Evolutionary conservation across 2,113 vertebrate genomes (phyloP).

Genomic region (Poecile atricapillus): DNA sequence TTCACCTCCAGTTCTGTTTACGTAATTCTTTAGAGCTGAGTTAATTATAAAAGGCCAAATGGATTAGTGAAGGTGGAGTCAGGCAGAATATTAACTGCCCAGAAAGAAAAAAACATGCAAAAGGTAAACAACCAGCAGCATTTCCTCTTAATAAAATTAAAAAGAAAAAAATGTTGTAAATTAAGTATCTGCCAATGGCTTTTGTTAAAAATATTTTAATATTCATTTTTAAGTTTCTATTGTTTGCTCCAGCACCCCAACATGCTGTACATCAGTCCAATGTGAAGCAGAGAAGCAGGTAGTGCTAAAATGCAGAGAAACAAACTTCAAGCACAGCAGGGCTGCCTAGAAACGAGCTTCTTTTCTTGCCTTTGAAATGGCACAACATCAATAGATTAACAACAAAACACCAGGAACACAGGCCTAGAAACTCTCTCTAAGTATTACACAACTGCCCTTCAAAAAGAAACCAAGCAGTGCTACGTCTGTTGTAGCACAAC

Average conservation of each 20-base stretch:
- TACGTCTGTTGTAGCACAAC: fast-evolving
- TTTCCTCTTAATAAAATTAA: background rate
- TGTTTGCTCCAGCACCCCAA: background rate
- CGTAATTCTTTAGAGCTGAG: background rate
- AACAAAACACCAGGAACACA: slow-evolving; percentile 4
- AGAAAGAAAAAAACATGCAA: background rate
- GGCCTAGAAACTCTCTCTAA: background rate
- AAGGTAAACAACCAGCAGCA: background rate
- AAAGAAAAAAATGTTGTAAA: background rate
- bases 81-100: background rate
- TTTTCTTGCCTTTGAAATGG: slow-evolving; percentile 18
- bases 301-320: background rate
- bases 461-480: background rate
- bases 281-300: background rate
- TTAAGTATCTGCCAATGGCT: background rate
- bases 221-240: background rate
- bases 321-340: background rate
- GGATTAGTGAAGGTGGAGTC: background rate
- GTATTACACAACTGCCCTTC: background rate
- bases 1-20: background rate
- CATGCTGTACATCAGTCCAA: background rate
- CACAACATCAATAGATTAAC: background rate
- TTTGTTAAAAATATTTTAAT: background rate
- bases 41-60: background rate
- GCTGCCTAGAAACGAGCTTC: slow-evolving; percentile 14